phyloP scores from a whole-genome alignment of 2,113 vertebrate genomes.

The Nycticryphes semicollaris region DNA sequence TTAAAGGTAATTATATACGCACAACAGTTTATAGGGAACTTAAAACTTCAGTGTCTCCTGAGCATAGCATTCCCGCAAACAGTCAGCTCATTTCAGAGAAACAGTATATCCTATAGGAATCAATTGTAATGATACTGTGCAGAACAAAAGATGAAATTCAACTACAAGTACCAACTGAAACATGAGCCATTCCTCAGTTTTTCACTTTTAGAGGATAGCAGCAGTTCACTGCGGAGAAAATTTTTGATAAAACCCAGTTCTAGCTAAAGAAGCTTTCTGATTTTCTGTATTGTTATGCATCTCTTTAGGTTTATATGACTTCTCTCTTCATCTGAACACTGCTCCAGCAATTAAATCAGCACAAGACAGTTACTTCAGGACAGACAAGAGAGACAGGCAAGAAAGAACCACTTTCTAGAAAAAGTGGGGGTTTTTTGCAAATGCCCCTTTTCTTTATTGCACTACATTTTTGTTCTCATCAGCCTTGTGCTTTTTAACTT shows the following conservation, averaged over 20 bases:
- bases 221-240: background rate
- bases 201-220: background rate
- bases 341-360: background rate
- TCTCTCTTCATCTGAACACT: background rate
- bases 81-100: background rate
- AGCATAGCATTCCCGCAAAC: background rate
- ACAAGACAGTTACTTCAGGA: background rate
- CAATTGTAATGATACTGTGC: background rate
- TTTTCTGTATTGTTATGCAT: background rate
- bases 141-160: background rate
- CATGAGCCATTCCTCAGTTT: background rate
- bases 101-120: background rate
- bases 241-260: background rate
- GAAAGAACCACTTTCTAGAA: background rate
- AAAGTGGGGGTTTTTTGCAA: background rate
- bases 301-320: background rate
- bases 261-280: background rate
- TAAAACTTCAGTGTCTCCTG: background rate
- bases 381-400: background rate
- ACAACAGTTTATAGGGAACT: background rate
- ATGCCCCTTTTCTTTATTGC: background rate
- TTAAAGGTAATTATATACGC: background rate
- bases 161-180: background rate
- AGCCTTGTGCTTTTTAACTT: background rate
- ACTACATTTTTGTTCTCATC: background rate